Evolutionary conservation across 2,888 invertebrate species (phyloP), one percentile per base, ranked within the genome.

Genomic region (Drosophila falleni): DNA sequence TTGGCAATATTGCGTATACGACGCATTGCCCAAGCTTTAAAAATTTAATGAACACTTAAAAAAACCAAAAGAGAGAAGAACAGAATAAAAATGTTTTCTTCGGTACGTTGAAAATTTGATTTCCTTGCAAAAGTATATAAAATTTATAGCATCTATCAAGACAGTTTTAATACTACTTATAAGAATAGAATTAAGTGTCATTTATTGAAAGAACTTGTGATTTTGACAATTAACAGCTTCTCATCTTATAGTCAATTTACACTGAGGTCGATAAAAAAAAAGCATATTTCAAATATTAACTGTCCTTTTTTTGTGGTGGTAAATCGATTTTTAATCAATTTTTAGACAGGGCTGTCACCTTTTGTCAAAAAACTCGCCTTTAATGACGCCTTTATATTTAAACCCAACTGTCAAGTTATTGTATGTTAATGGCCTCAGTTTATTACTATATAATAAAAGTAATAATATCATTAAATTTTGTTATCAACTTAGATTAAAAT

Each of bases 1-100:
- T 62, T 59, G 33, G 58, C 61, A 35, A 50, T 6, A 33, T 54
- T 74, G 60, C 64, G 75, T 74, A 63, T 60, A 63, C 58, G 69
- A 53, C 44, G 31, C 61, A 9, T 56, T 42, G 69, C 47, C 51
- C 33, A 41, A 55, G 69, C 55, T 9, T 33, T 6, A 13, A 5
- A 16, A 16, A 71, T 53, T 29, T 13, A 29, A 64, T 39, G 10
- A 23, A 41, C 3, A 35, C n/a, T 35, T 50, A 6, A 15, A 10
- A 10, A 29, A 13, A 1, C 23, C 6, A 42, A 29, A 51, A 2
- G 39, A 9, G 9, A 3, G 16, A 53, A 47, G 16, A 50, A 13
- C 5, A 11, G 0, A 2, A 2, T 1, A 23, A 5, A 3, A 11
- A 33, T n/a, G n/a, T n/a, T 11, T n/a, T n/a, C n/a, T n/a, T n/a